phyloP scores from a whole-genome alignment of 2,888 invertebrate genomes.

The Stenoptilia bipunctidactyla region DNA sequence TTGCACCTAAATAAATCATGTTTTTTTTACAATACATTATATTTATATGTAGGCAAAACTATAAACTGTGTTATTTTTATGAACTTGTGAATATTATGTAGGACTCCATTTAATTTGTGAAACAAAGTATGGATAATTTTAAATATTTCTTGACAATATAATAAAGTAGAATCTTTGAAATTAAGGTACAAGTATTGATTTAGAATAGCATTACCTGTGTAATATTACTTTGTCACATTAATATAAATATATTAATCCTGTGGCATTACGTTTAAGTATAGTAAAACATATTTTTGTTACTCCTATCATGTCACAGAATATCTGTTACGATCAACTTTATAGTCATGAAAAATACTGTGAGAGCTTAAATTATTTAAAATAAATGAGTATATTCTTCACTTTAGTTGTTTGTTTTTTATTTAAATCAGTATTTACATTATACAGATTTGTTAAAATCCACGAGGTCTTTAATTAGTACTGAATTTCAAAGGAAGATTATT shows the following conservation, averaged over 20 bases:
- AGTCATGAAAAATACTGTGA: background rate
- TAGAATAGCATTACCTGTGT: slow-evolving; percentile 19
- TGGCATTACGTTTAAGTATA: background rate
- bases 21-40: too few species aligned
- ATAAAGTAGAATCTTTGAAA: slow-evolving; percentile 26
- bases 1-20: too few species aligned
- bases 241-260: slow-evolving; percentile 20
- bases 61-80: too few species aligned
- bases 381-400: slow-evolving; percentile 60
- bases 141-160: slow-evolving; percentile 38
- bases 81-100: background rate
- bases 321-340: background rate
- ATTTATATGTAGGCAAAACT: too few species aligned
- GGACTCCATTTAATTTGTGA: slow-evolving; percentile 10
- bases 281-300: slow-evolving; percentile 3
- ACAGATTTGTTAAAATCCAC: background rate
- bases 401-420: slow-evolving; percentile 59
- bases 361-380: slow-evolving; percentile 22
- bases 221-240: slow-evolving; percentile 14
- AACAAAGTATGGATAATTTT: slow-evolving; percentile 23
- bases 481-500: background rate
- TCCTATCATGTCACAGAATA: too few species aligned
- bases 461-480: background rate
- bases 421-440: slow-evolving; percentile 18
- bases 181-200: slow-evolving; percentile 42